phyloP scores from a whole-genome alignment of 2,113 vertebrate species.

The Symphodus melops region DNA sequence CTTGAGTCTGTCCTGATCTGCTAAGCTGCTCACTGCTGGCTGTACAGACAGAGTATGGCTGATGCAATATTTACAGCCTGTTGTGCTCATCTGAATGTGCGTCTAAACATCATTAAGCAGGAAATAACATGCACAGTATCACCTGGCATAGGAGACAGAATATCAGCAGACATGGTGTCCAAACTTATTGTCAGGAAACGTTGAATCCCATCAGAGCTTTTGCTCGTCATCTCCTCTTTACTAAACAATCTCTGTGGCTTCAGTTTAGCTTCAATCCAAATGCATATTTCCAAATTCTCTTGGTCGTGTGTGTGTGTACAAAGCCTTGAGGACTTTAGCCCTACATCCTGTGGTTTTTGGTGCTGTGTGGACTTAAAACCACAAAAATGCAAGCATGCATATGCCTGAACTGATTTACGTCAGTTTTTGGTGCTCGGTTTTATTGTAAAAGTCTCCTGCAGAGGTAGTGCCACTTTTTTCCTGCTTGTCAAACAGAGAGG shows the following conservation, averaged over 20 bases:
- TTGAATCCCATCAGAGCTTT: slow-evolving; percentile 15
- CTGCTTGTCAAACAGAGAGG: slow-evolving; percentile 2
- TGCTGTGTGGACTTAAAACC: slow-evolving; percentile 49
- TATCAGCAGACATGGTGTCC: not conserved
- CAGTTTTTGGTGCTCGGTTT: slow-evolving; percentile 33
- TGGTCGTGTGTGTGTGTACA: slow-evolving; percentile 9
- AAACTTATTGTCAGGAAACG: slow-evolving; percentile 6
- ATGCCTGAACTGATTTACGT: slow-evolving; percentile 38
- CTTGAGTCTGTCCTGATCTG: slow-evolving; percentile 8
- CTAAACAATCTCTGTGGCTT: slow-evolving; percentile 15
- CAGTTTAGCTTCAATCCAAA: not conserved
- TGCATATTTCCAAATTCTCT: not conserved
- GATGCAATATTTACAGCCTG: slow-evolving; percentile 56
- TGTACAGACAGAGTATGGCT: slow-evolving; percentile 9
- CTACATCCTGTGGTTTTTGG: slow-evolving; percentile 35
- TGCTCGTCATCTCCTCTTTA: slow-evolving; percentile 39
- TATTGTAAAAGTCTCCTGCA: slow-evolving; percentile 36
- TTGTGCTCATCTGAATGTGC: slow-evolving; percentile 60
- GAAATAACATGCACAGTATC: slow-evolving; percentile 55
- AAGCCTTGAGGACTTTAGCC: slow-evolving; percentile 9
- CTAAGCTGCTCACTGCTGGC: slow-evolving; percentile 6
- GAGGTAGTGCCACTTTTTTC: slow-evolving; percentile 27
- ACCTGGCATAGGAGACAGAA: slow-evolving; percentile 47
- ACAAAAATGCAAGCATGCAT: slow-evolving; percentile 56
- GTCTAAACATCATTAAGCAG: slow-evolving; percentile 66